Percentiles rank a stretch among this genome's conserved stretches.
Evolutionary conservation across 92 coral and sea anemone species (phyloP).

Genomic region (Palythoa caribaeorum): DNA sequence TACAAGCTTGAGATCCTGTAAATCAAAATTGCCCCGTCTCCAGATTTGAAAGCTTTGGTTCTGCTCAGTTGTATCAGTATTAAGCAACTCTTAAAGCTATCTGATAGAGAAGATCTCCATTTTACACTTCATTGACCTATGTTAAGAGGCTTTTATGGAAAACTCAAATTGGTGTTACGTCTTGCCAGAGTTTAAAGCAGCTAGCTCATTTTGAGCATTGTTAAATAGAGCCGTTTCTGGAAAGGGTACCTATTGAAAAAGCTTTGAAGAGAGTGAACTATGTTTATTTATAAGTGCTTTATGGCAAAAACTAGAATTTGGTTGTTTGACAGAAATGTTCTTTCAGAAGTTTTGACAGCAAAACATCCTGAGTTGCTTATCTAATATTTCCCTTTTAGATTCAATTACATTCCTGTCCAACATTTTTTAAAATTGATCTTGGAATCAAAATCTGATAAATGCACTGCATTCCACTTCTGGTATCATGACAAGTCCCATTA

Average conservation of each 20-base stretch:
- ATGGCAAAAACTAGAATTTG: too few relatives aligned
- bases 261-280: too few relatives aligned
- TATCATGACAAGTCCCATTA: neutral
- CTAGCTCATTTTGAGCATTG: too few relatives aligned
- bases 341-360: too few relatives aligned
- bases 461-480: neutral
- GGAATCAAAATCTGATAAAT: slow-evolving; percentile 33
- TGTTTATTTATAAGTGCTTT: too few relatives aligned
- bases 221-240: too few relatives aligned
- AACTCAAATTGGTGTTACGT: slow-evolving; percentile 38
- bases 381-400: too few relatives aligned
- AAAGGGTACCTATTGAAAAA: too few relatives aligned
- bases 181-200: neutral
- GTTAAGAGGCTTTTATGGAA: slow-evolving; percentile 31
- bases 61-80: neutral
- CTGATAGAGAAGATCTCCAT: slow-evolving; percentile 32
- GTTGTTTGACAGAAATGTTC: too few relatives aligned
- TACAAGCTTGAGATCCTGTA: slow-evolving; percentile 35
- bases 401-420: too few relatives aligned
- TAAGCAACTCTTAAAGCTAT: neutral
- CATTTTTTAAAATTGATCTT: too few relatives aligned
- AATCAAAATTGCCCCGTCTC: slow-evolving; percentile 41
- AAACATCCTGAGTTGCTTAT: neutral
- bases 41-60: slow-evolving; percentile 43
- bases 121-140: slow-evolving; percentile 7